Conservation (phyloP, 2,113 vertebrate genomes). For the Grallaria varia region DNA sequence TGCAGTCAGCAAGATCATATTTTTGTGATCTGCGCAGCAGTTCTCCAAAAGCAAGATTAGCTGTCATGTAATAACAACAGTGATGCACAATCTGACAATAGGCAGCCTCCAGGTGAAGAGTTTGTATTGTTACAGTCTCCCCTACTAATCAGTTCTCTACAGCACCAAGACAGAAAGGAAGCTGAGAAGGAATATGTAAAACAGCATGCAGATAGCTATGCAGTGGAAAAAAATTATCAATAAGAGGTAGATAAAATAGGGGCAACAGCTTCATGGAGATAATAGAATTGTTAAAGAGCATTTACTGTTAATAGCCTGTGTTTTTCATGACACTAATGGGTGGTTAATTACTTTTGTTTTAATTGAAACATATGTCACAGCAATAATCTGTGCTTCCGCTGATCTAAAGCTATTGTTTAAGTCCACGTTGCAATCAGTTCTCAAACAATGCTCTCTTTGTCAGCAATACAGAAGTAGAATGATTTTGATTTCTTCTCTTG, state of each 20-base stretch:
- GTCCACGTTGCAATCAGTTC: constrained; percentile 16
- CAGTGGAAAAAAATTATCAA: neutral
- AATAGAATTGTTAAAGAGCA: neutral
- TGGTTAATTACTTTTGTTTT: constrained; percentile 33
- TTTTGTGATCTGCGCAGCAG: neutral
- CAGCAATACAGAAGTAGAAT: constrained; percentile 24
- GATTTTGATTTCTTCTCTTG: constrained; percentile 44
- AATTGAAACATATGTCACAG: constrained; percentile 8
- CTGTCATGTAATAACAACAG: constrained; percentile 2
- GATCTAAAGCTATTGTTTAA: constrained; percentile 54
- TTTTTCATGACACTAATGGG: neutral
- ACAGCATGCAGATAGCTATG: neutral
- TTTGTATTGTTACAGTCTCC: neutral
- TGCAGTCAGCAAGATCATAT: constrained; percentile 10
- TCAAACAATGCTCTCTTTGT: constrained; percentile 44
- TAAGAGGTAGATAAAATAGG: neutral
- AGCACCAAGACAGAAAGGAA: neutral
- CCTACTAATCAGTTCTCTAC: neutral
- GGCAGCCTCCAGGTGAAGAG: constrained; percentile 33
- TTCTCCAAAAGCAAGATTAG: constrained; percentile 26
- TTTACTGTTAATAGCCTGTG: neutral
- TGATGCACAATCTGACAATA: constrained; percentile 11
- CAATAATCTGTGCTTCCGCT: constrained; percentile 27
- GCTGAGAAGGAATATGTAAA: neutral
- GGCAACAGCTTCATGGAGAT: neutral